Conservation (phyloP, 2,797 vertebrate genomes). For the Lates japonicus region DNA sequence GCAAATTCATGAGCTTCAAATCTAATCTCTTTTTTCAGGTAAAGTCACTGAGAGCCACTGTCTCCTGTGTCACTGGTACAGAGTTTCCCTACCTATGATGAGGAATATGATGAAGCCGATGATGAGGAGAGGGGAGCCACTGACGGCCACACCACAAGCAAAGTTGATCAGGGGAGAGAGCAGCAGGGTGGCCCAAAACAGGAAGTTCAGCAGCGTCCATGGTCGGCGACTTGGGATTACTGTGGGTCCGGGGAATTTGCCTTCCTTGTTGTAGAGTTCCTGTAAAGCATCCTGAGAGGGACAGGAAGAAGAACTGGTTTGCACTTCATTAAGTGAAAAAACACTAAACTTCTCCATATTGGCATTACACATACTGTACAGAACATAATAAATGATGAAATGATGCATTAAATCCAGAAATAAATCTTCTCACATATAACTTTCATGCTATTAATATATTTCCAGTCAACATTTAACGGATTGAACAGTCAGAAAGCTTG, state of each 20-base stretch:
- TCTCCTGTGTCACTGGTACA: neutral
- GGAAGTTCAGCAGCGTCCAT: constrained; percentile 96
- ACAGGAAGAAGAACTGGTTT: neutral
- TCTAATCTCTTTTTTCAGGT: neutral
- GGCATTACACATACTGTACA: neutral
- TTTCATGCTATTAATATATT: too few relatives aligned
- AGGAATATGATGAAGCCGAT: constrained; percentile 95
- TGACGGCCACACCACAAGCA: constrained; percentile 93
- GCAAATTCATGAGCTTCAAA: neutral
- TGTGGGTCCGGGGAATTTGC: constrained; percentile 91
- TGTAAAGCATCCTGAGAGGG: constrained; percentile 92
- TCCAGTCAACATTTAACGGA: neutral
- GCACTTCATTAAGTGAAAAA: neutral
- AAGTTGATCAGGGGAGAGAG: constrained; percentile 98
- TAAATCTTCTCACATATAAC: too few relatives aligned
- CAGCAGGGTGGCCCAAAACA: constrained; percentile 96
- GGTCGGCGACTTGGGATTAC: constrained; percentile 89
- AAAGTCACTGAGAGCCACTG: neutral
- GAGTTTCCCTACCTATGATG: constrained; percentile 88
- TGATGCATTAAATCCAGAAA: too few relatives aligned
- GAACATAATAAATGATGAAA: neutral
- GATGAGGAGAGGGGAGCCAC: constrained; percentile 96
- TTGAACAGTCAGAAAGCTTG: too few relatives aligned
- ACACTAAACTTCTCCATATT: neutral
- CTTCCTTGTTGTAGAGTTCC: constrained; percentile 92